Conservation (phyloP, 2,797 vertebrate genomes). For the Xiphorhynchus erythropygius region DNA sequence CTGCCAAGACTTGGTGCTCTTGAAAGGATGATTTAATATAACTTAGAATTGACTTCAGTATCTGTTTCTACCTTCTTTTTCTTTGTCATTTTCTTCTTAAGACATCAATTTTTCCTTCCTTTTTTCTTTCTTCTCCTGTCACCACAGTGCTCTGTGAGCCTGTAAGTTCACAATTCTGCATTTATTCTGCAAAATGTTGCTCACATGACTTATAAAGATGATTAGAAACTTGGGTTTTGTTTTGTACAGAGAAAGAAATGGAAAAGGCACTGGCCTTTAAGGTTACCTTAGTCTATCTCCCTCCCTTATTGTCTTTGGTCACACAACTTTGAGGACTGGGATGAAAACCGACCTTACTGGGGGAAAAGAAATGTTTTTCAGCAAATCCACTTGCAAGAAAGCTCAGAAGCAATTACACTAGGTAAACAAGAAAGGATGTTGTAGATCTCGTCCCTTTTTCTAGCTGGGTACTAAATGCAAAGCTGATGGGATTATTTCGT, state of each 20-base stretch:
- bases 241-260: neutral
- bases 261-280: neutral
- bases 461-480: conserved; percentile 20
- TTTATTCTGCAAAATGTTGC: neutral
- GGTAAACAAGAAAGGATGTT: conserved; percentile 53
- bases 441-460: conserved; percentile 39
- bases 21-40: neutral
- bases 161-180: neutral
- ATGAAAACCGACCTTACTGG: neutral
- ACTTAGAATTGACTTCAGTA: neutral
- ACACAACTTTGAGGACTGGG: neutral
- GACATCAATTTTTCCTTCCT: neutral
- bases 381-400: conserved; percentile 35
- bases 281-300: neutral
- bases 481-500: conserved; percentile 45
- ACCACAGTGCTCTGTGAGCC: neutral
- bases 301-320: neutral
- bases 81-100: neutral
- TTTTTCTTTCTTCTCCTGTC: neutral
- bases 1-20: neutral
- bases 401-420: conserved; percentile 42
- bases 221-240: neutral
- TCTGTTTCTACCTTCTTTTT: neutral
- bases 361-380: neutral
- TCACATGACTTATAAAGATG: neutral